Evolutionary conservation across 2,113 vertebrate species (phyloP).

Genomic region (Axis porcinus): DNA sequence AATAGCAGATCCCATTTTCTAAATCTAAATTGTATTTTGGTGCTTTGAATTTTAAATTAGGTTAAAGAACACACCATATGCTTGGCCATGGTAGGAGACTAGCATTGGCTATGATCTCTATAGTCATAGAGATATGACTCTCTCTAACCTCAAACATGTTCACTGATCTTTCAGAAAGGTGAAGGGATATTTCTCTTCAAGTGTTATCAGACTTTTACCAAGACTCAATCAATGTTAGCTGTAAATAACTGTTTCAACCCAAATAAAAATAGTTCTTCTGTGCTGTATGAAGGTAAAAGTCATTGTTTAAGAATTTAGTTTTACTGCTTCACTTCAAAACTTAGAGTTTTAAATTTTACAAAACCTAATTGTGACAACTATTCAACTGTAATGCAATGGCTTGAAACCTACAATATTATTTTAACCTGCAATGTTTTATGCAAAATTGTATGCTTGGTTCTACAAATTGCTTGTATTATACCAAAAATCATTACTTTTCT

Average conservation of each 20-base stretch:
- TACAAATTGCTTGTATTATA: constrained; percentile 79
- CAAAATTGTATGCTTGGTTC: constrained; percentile 83
- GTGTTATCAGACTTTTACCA: constrained; percentile 91
- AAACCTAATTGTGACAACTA: constrained; percentile 76
- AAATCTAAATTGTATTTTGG: constrained; percentile 66
- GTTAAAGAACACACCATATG: constrained; percentile 46
- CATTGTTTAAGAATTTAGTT: constrained; percentile 94
- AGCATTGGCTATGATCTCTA: not conserved
- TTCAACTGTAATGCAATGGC: constrained; percentile 81
- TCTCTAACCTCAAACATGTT: constrained; percentile 55
- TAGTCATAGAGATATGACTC: not conserved
- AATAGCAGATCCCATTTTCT: constrained; percentile 57
- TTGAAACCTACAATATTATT: constrained; percentile 81
- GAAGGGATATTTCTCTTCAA: constrained; percentile 88
- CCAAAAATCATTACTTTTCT: constrained; percentile 77
- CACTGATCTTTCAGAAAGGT: constrained; percentile 67
- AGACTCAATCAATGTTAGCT: constrained; percentile 90
- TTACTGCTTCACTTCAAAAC: constrained; percentile 84
- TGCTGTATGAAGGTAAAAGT: constrained; percentile 92
- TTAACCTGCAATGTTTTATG: constrained; percentile 84
- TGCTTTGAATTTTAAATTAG: constrained; percentile 73
- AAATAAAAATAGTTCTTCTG: constrained; percentile 87
- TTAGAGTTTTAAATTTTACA: constrained; percentile 80
- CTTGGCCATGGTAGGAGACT: constrained; percentile 57
- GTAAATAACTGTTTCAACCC: constrained; percentile 97